Conservation (phyloP, 2,888 invertebrate genomes). For the Epirrhoe tristata region DNA sequence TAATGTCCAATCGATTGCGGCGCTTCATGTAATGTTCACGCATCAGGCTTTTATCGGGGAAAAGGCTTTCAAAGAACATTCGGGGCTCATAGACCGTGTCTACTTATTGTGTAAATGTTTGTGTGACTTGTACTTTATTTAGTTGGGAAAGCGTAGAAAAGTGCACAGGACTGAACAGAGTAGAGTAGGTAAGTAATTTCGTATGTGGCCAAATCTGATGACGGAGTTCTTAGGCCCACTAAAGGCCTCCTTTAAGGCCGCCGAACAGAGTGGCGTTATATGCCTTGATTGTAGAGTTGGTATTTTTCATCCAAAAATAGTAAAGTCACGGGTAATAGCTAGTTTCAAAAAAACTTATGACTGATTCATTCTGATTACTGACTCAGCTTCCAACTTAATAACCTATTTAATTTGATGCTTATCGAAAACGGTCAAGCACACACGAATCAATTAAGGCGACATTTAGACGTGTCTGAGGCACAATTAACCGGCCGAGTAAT, state of each 20-base stretch:
- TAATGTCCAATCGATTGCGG: constrained; percentile 46
- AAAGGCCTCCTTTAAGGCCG: too few species aligned
- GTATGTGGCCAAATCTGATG: too few species aligned
- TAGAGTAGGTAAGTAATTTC: too few species aligned
- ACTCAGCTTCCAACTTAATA: constrained; percentile 24
- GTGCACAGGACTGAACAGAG: too few species aligned
- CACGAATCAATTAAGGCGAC: constrained; percentile 43
- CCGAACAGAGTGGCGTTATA: too few species aligned
- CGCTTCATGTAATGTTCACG: constrained; percentile 37
- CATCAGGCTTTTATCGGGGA: constrained; percentile 30
- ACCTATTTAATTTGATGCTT: constrained; percentile 24
- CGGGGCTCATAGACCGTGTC: not conserved
- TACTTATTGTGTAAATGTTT: not conserved
- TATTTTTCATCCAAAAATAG: too few species aligned
- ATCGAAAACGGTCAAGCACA: constrained; percentile 32
- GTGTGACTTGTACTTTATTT: not conserved
- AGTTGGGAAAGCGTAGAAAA: too few species aligned
- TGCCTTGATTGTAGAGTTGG: too few species aligned
- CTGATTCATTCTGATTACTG: not conserved
- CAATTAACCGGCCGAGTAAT: constrained; percentile 58
- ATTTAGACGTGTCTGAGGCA: constrained; percentile 51
- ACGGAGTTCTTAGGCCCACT: too few species aligned
- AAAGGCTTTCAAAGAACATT: constrained; percentile 7
- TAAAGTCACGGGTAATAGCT: not conserved
- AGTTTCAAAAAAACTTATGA: not conserved